Evolutionary conservation across 2,797 vertebrate species (phyloP).

Genomic region (Taeniopygia guttata): DNA sequence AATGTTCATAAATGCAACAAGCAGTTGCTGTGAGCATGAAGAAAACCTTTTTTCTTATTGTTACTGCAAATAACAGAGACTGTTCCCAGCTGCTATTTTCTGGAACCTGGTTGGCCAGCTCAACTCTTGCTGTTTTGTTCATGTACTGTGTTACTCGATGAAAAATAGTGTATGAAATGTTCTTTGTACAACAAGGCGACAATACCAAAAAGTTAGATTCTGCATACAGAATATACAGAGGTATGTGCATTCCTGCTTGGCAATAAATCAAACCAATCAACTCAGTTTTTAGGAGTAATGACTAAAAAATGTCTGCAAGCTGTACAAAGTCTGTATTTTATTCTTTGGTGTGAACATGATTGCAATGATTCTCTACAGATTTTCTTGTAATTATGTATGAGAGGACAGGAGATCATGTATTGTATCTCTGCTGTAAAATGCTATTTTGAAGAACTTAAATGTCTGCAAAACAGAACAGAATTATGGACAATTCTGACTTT

Average conservation of each 20-base stretch:
- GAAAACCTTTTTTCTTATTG: background rate
- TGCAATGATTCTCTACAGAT: background rate
- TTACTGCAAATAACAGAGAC: background rate
- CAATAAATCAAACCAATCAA: background rate
- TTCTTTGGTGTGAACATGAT: background rate
- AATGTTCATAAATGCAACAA: background rate
- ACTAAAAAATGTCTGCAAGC: background rate
- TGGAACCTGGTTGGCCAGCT: background rate
- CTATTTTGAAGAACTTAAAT: background rate
- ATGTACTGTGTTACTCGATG: background rate
- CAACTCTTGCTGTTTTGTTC: background rate
- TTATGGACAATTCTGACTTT: background rate
- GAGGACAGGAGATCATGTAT: background rate
- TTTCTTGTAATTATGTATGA: background rate
- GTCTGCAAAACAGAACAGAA: constrained; percentile 2
- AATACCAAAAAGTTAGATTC: background rate
- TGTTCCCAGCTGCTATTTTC: background rate
- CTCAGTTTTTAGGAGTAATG: background rate
- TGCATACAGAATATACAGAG: background rate
- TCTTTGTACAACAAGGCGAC: background rate
- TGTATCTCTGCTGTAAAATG: background rate
- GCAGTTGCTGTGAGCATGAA: background rate
- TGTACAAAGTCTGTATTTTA: background rate
- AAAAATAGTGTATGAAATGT: background rate
- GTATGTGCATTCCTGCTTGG: background rate